Evolutionary conservation across 2,888 invertebrate species (phyloP).

Genomic region (Thalpophila matura): DNA sequence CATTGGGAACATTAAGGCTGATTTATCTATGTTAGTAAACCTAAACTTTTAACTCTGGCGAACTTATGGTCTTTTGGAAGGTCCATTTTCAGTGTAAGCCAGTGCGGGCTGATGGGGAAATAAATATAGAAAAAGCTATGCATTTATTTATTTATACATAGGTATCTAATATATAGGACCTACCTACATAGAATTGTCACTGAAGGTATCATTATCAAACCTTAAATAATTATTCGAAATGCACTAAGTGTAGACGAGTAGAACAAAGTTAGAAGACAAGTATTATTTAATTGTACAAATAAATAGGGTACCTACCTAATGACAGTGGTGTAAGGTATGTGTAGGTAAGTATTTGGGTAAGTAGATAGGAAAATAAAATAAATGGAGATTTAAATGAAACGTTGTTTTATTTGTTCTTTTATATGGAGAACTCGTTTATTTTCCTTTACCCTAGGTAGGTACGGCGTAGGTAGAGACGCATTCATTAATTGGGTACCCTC

Average conservation of each 20-base stretch:
- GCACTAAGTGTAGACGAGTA: conserved; percentile 19
- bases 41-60: too few relatives aligned
- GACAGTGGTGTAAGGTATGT: conserved; percentile 16
- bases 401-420: conserved; percentile 22
- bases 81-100: not conserved
- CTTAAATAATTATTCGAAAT: conserved; percentile 10
- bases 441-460: too few relatives aligned
- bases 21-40: too few relatives aligned
- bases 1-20: too few relatives aligned
- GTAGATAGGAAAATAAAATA: conserved; percentile 44
- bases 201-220: conserved; percentile 11
- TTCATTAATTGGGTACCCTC: too few relatives aligned
- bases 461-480: too few relatives aligned
- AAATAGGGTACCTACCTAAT: not conserved
- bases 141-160: too few relatives aligned
- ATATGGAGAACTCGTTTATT: not conserved
- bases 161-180: too few relatives aligned
- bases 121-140: not conserved
- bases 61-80: not conserved
- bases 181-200: not conserved
- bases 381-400: conserved; percentile 13
- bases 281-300: conserved; percentile 30
- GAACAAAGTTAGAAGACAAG: conserved; percentile 4
- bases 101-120: not conserved
- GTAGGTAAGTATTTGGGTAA: conserved; percentile 29